A percentile compares a stretch with the other conserved stretches of the same genome.
phyloP scores from a whole-genome alignment of 1,140 invertebrate genomes.

The Drosophila bocki region DNA sequence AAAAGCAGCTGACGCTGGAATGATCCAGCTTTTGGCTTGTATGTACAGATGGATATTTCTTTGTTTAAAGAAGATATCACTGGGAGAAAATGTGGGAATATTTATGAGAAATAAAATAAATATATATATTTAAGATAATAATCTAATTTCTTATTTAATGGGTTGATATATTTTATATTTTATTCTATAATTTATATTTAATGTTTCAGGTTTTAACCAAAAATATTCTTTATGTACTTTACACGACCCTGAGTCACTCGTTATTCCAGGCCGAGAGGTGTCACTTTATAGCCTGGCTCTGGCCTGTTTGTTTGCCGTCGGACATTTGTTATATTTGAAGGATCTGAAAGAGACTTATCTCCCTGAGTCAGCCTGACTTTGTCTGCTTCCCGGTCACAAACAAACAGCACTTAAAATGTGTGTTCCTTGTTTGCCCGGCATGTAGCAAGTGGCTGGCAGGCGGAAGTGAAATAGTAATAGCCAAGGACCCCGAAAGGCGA shows the following conservation, averaged over 20 bases:
- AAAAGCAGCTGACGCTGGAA: slow-evolving; percentile 12
- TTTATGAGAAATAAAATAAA: background rate
- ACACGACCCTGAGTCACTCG: slow-evolving; percentile 18
- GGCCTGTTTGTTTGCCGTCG: slow-evolving; percentile 34
- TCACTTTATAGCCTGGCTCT: slow-evolving; percentile 45
- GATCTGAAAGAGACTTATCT: slow-evolving; percentile 56
- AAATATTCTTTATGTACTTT: slow-evolving; percentile 4
- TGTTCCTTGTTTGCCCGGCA: slow-evolving; percentile 61
- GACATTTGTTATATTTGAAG: slow-evolving; percentile 60
- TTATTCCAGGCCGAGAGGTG: slow-evolving; percentile 43
- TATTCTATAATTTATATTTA: background rate
- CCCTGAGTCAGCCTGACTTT: background rate
- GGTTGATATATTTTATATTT: background rate
- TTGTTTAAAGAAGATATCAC: slow-evolving; percentile 8
- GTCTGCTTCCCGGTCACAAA: slow-evolving; percentile 47
- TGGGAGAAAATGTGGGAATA: background rate
- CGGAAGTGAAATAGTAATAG: slow-evolving; percentile 58
- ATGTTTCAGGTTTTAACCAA: background rate
- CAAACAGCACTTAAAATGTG: slow-evolving; percentile 71
- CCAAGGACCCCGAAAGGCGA: slow-evolving; percentile 45
- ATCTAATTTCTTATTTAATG: background rate
- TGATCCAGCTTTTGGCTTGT: slow-evolving; percentile 3
- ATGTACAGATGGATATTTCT: slow-evolving; percentile 29
- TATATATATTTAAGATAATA: background rate
- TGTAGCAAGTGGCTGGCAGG: slow-evolving; percentile 66